Conservation (phyloP, 2,888 invertebrate species). For the Hypomecis punctinalis region DNA sequence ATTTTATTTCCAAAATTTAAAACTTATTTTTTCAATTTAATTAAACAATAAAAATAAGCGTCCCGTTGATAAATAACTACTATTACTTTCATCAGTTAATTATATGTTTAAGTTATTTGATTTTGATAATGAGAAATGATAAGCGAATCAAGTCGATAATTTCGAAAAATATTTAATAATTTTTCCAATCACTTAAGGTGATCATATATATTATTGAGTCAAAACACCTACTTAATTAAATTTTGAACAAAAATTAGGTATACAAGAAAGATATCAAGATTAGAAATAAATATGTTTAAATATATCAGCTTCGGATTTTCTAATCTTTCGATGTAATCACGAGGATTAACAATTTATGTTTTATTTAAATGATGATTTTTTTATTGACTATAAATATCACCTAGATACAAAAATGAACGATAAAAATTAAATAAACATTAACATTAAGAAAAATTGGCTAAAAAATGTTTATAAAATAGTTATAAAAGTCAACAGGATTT, state of each 20-base stretch:
- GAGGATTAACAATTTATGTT: constrained; percentile 6
- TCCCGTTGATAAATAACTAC: too few relatives aligned
- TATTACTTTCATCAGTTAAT: too few relatives aligned
- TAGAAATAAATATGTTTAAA: constrained; percentile 5
- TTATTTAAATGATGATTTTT: not conserved
- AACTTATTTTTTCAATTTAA: too few relatives aligned
- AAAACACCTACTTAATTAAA: not conserved
- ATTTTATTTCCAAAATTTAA: too few relatives aligned
- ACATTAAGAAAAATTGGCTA: not conserved
- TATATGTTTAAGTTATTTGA: too few relatives aligned
- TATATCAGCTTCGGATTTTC: not conserved
- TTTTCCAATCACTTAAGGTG: too few relatives aligned
- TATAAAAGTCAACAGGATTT: too few relatives aligned
- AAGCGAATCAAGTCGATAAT: too few relatives aligned
- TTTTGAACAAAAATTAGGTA: not conserved
- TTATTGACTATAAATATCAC: not conserved
- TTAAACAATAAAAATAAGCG: too few relatives aligned
- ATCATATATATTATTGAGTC: not conserved
- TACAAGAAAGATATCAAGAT: not conserved
- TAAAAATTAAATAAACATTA: not conserved
- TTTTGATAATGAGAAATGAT: too few relatives aligned
- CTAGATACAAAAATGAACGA: not conserved
- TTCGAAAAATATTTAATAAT: too few relatives aligned
- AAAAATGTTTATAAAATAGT: not conserved
- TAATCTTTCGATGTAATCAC: not conserved